Conservation (phyloP, 2,113 vertebrate genomes). For the Panurus biarmicus region DNA sequence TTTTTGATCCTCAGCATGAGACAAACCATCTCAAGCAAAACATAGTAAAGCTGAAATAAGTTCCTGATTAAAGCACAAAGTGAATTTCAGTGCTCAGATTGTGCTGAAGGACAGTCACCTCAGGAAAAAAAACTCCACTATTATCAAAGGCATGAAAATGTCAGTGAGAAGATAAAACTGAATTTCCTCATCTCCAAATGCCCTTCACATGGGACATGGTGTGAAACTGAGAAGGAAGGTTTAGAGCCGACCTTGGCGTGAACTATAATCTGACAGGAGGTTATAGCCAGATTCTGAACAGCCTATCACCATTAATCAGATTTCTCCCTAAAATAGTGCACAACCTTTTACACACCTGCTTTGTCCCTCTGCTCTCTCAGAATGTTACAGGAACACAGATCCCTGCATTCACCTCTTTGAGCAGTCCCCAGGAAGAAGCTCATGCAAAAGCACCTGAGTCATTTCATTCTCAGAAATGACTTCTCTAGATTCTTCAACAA, state of each 20-base stretch:
- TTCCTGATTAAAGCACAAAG: neutral
- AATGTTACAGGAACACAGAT: neutral
- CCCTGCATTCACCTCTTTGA: neutral
- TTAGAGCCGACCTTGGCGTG: slow-evolving; percentile 38
- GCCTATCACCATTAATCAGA: slow-evolving; percentile 68
- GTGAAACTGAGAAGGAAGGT: slow-evolving; percentile 50
- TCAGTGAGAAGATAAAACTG: neutral
- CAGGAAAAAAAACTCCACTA: neutral
- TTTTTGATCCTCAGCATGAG: neutral
- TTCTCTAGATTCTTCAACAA: neutral
- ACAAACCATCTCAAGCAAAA: neutral
- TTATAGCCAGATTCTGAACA: slow-evolving; percentile 48
- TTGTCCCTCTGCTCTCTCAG: neutral
- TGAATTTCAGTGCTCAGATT: neutral
- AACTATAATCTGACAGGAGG: slow-evolving; percentile 63
- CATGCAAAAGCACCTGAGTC: neutral
- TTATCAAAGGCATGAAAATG: neutral
- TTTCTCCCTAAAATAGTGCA: slow-evolving; percentile 68
- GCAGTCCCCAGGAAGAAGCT: neutral
- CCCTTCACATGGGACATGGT: slow-evolving; percentile 40
- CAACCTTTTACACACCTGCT: slow-evolving; percentile 66
- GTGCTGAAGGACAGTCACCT: neutral
- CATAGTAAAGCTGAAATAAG: neutral
- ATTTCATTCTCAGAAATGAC: neutral
- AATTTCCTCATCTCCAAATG: slow-evolving; percentile 16